A percentile compares a stretch with the other conserved stretches of the same genome.
phyloP scores from a whole-genome alignment of 2,888 invertebrate species.

The Acanthosepion pharaonis region DNA sequence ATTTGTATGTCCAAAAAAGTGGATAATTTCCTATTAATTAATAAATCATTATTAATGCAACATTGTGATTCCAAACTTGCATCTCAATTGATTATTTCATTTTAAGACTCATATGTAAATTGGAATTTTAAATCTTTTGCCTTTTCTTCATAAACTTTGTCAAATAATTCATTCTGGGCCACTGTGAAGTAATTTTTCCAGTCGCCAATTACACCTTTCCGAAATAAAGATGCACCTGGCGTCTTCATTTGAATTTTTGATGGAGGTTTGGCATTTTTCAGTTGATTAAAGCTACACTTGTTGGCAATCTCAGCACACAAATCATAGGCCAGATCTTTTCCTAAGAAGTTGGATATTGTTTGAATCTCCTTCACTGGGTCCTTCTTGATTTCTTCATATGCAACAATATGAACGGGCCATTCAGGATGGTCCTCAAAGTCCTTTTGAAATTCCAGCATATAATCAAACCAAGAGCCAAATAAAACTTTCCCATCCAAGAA shows the following conservation, averaged over 20 bases:
- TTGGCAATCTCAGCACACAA: neutral
- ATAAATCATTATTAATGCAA: too few species aligned
- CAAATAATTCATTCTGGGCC: neutral
- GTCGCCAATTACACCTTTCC: neutral
- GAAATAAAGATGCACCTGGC: neutral
- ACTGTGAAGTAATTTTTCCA: neutral
- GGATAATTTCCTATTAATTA: too few species aligned
- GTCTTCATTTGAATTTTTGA: neutral
- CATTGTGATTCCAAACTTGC: too few species aligned
- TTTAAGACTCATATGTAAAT: neutral
- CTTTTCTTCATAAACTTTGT: neutral
- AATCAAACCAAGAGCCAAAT: constrained; percentile 56
- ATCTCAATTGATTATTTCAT: neutral
- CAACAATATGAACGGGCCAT: constrained; percentile 53
- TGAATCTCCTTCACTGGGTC: neutral
- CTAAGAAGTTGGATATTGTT: neutral
- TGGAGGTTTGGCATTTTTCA: neutral
- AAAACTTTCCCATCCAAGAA: constrained; percentile 55
- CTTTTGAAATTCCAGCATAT: constrained; percentile 51
- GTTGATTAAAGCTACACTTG: neutral
- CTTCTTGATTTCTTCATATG: constrained; percentile 53
- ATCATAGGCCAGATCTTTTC: neutral
- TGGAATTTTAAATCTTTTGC: neutral
- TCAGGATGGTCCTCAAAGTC: constrained; percentile 50
- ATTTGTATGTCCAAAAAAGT: too few species aligned